phyloP scores from a whole-genome alignment of 2,113 vertebrate species.

The Isurus oxyrinchus region DNA sequence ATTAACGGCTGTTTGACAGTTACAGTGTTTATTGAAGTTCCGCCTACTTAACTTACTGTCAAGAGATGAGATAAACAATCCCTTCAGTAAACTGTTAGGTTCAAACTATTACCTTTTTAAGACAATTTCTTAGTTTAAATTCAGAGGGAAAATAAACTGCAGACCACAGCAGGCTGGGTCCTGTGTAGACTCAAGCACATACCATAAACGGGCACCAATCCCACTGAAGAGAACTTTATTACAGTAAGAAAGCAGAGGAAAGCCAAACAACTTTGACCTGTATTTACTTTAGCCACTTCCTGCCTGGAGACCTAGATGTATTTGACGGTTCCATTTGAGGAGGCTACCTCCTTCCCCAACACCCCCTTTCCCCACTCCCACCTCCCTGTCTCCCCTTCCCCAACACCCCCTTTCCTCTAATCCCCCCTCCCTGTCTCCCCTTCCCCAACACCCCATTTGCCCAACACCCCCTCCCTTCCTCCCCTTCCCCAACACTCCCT shows the following conservation, averaged over 20 bases:
- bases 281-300: slow-evolving; percentile 2
- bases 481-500: too few species aligned
- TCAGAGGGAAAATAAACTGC: not conserved
- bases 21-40: slow-evolving; percentile 22
- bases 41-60: slow-evolving; percentile 27
- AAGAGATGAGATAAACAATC: slow-evolving; percentile 13
- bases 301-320: not conserved
- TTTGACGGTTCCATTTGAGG: not conserved
- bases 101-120: slow-evolving; percentile 32
- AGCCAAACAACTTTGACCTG: slow-evolving; percentile 6
- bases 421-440: not conserved
- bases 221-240: not conserved
- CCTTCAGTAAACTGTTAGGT: not conserved
- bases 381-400: not conserved
- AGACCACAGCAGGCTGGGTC: not conserved
- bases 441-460: too few species aligned
- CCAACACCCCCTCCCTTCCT: too few species aligned
- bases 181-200: not conserved
- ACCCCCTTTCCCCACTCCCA: not conserved
- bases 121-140: not conserved
- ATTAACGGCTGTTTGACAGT: slow-evolving; percentile 21
- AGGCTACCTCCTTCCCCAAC: not conserved
- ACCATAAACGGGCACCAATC: not conserved
- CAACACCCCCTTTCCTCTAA: too few species aligned
- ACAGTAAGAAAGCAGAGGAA: not conserved